A percentile compares a stretch with the other conserved stretches of the same genome.
Conservation (phyloP, 2,797 vertebrate genomes). For the Acropternis orthonyx region DNA sequence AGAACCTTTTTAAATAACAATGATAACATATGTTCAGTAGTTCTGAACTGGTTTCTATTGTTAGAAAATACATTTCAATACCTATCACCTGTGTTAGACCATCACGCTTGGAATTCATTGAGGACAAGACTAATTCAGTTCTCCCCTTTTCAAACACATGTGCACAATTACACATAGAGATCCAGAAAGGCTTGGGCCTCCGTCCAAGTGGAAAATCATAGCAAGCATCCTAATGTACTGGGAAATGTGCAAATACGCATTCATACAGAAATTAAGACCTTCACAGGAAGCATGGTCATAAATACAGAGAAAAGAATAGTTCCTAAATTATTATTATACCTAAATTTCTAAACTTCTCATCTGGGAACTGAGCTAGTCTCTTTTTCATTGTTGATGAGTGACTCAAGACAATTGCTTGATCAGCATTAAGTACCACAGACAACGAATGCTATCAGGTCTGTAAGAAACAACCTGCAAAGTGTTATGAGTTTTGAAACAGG, state of each 20-base stretch:
- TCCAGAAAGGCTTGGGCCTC: neutral
- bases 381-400: neutral
- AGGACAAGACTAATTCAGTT: neutral
- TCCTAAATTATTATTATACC: neutral
- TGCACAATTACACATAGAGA: neutral
- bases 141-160: neutral
- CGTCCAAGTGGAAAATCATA: neutral
- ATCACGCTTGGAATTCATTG: neutral
- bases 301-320: neutral
- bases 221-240: neutral
- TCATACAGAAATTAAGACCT: neutral
- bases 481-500: neutral
- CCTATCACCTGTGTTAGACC: neutral
- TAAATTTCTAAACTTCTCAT: neutral
- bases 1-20: conserved; percentile 33
- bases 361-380: neutral
- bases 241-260: neutral
- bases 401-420: neutral
- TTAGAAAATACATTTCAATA: conserved; percentile 7
- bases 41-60: neutral
- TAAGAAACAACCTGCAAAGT: neutral
- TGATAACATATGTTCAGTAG: conserved; percentile 18
- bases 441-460: fast-evolving
- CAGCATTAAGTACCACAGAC: neutral
- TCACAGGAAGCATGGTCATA: neutral